Base-by-base conservation (phyloP, 2,888 invertebrate species). In the Agrotis ipsilon region DNA sequence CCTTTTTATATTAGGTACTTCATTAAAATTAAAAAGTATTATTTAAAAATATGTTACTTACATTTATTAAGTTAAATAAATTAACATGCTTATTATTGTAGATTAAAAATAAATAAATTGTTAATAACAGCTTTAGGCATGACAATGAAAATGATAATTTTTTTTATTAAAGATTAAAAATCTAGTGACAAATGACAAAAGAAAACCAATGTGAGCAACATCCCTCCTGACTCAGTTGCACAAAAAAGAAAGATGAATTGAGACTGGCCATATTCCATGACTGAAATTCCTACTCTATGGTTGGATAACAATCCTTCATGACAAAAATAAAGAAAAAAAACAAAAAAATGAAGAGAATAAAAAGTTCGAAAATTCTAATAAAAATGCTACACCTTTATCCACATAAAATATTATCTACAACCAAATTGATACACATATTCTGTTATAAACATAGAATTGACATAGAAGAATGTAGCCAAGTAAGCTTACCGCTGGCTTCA, bases 401-500 rank as follows among this genome's bases (percentile, higher is more conserved):
- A 63, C 43, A 74, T 27, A 27, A 24, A 45, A 72, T 45, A 45
- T 43, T 49, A 45, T 51, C 48, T 67, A 68, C 61, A 3, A 77
- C 21, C 16, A 68, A 79, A 39, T 51, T 68, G 21, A 14, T 45
- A 70, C 3, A 70, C 24, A 63, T 18, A 68, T 66, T 39, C 11
- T 57, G 62, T 83, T 63, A 76, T 60, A 65, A 52, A 78, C 59
- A 60, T 39, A 11, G 9, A 39, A 39, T 76, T 58, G 71, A 77
- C 21, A 71, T 59, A 70, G 43, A 70, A 78, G 68, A 57, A 74
- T 75, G 49, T 65, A 80, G 75, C 74, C 59, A 79, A 76, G 58
- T 57, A 80, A 80, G 87, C 96, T 96, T 94, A 96, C 96, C 96
- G 92, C 92, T 79, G 95, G 95, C 86, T 83, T 92, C 88, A 96